Conservation (phyloP, 2,888 invertebrate species). For the Mesoligia furuncula region DNA sequence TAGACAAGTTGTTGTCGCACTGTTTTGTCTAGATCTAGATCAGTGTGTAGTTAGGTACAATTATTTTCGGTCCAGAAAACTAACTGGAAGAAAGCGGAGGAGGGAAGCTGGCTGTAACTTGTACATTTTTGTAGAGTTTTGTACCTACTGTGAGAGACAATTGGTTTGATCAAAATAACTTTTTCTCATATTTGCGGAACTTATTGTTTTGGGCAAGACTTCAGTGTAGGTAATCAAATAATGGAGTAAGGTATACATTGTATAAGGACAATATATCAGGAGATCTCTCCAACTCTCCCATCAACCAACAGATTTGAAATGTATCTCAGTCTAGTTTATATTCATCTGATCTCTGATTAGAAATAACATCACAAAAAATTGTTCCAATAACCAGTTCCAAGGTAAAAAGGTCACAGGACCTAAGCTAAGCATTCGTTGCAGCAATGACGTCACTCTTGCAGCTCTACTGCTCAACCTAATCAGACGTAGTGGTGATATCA, state of each 20-base stretch:
- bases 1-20: constrained; percentile 33
- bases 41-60: constrained; percentile 15
- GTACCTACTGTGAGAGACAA: neutral
- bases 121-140: neutral
- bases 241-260: no score
- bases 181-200: neutral
- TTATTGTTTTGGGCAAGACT: no score
- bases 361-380: neutral
- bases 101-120: neutral
- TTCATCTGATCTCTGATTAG: neutral
- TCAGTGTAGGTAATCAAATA: no score
- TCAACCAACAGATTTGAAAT: neutral
- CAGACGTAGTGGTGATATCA: constrained; percentile 17
- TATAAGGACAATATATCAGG: no score
- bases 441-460: constrained; percentile 18
- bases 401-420: neutral
- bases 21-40: neutral
- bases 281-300: neutral
- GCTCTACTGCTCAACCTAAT: neutral
- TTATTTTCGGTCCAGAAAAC: constrained; percentile 19
- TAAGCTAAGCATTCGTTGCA: neutral
- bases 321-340: neutral
- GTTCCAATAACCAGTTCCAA: neutral
- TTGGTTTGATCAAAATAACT: neutral
- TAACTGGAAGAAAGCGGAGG: neutral